Percentiles rank a stretch among this genome's conserved stretches.
phyloP scores from a whole-genome alignment of 2,888 invertebrate genomes.

The Craniophora ligustri region DNA sequence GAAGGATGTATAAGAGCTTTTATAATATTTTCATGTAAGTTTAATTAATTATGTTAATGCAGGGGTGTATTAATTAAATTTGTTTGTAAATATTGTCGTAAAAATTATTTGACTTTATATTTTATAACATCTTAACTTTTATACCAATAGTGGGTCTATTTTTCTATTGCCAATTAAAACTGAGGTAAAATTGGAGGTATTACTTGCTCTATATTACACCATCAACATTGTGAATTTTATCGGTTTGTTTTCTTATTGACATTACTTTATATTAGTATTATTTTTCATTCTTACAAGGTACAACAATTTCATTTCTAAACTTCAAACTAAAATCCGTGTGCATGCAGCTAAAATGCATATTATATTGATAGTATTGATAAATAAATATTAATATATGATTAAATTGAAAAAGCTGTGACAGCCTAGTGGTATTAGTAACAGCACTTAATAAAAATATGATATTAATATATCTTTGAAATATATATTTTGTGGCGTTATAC shows the following conservation, averaged over 20 bases:
- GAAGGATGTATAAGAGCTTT: not conserved
- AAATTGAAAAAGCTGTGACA: too few species aligned
- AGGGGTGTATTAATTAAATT: too few species aligned
- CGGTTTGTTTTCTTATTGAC: constrained; percentile 43
- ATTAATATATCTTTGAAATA: not conserved
- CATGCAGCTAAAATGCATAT: too few species aligned
- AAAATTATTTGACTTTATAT: too few species aligned
- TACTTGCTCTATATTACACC: constrained; percentile 40
- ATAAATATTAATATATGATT: too few species aligned
- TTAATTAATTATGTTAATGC: not conserved
- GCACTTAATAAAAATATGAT: not conserved
- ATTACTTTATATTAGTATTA: constrained; percentile 43
- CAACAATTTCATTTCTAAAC: too few species aligned
- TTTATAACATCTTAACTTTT: too few species aligned
- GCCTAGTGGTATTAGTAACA: too few species aligned
- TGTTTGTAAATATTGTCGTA: too few species aligned
- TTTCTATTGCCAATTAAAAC: not conserved
- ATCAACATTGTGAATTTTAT: constrained; percentile 19
- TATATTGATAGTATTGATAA: too few species aligned
- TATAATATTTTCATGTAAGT: not conserved
- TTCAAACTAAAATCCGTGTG: too few species aligned
- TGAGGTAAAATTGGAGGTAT: constrained; percentile 6
- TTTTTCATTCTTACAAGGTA: not conserved
- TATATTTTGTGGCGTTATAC: not conserved
- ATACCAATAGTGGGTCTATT: not conserved